phyloP scores from a whole-genome alignment of 2,113 vertebrate genomes.

The Helogale parvula region DNA sequence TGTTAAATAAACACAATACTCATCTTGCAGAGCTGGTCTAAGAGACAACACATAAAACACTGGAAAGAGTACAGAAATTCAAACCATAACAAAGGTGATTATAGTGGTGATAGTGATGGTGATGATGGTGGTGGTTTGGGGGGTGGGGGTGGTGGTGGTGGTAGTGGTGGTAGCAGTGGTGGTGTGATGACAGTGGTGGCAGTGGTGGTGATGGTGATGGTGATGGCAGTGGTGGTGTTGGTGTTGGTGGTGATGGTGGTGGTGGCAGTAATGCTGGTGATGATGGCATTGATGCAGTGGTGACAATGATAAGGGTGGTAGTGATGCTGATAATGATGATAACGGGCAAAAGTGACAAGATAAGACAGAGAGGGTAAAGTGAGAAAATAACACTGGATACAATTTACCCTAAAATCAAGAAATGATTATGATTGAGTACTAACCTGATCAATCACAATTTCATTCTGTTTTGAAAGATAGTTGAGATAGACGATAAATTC shows the following conservation, averaged over 20 bases:
- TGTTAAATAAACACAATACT: background rate
- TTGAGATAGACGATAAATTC: background rate
- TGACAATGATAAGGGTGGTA: background rate
- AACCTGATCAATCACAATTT: conserved; percentile 6
- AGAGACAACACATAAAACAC: background rate
- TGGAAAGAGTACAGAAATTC: background rate
- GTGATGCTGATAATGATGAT: background rate
- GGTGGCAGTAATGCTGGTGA: background rate
- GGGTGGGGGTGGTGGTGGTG: background rate
- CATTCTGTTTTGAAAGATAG: background rate
- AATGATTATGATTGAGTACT: background rate
- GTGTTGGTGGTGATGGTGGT: background rate
- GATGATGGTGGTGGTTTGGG: background rate
- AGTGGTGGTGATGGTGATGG: background rate
- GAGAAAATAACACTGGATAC: background rate
- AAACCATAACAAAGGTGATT: background rate
- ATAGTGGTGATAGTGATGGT: background rate
- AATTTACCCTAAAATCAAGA: conserved; percentile 16
- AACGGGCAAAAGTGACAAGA: background rate
- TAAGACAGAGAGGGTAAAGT: background rate
- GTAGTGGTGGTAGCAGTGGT: background rate
- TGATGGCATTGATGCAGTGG: background rate
- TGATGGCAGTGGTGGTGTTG: background rate
- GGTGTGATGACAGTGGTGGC: background rate
- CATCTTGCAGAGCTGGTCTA: background rate